Evolutionary conservation across 1,140 invertebrate species (phyloP), one percentile per base, ranked within the genome.

Genomic region (Frieseomelitta varia): DNA sequence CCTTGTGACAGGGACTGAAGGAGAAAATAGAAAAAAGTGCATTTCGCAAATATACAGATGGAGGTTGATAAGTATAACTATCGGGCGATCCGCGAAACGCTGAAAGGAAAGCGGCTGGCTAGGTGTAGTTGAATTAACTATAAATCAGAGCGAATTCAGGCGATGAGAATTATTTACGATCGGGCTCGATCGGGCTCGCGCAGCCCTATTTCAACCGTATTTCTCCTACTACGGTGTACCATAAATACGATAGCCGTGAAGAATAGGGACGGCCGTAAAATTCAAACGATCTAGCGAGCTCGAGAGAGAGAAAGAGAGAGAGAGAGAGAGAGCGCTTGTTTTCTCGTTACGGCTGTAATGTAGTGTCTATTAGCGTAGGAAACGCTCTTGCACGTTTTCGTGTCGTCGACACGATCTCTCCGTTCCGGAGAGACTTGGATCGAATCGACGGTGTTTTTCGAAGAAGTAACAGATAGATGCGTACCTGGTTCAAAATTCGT

Each of bases 131-230:
- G 74, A 87, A 88, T 87, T 87, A 87, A 81, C 78, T 65, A 81
- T 88, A 87, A 88, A 88, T 88, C 87, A 87, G 79, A 61, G 55
- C 27, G 87, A 88, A 88, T 87, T 85, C 63, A 88, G 78, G 58
- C 78, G 87, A 79, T 67, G 73, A 56, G 77, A 84, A 87, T 87
- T 87, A 88, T 88, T 88, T 88, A 88, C 67, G 82, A 47, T 56
- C 30, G 55, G 51, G 53, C 71, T 56, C 78, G 81, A 87, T 88
- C 87, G 71, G 75, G 69, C 58, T 30, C 72, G 30, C 77, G 63
- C 68, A 65, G 87, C 65, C 87, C 80, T 85, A 81, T 79, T 79
- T 53, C 67, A 72, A 76, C 76, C 80, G 81, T 76, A 71, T 76
- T 87, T 80, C 82, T 88, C 53, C 74, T 85, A 81, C 63, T 85